Conservation (phyloP, 2,888 invertebrate genomes). For the Glyphotaelius pellucidus region DNA sequence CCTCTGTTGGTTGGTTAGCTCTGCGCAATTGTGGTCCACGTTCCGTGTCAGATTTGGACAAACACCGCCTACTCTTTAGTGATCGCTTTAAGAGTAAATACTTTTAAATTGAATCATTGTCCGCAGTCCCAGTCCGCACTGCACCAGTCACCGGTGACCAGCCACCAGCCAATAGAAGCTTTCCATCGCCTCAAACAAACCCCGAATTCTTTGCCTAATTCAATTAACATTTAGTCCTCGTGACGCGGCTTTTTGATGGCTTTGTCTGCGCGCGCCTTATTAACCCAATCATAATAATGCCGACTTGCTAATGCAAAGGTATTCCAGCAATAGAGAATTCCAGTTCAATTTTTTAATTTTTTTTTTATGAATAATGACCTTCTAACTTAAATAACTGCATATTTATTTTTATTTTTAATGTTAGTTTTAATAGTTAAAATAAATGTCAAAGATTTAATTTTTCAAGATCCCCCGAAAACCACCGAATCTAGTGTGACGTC, state of each 20-base stretch:
- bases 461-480: too few species aligned
- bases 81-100: slow-evolving; percentile 50
- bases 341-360: too few species aligned
- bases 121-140: slow-evolving; percentile 10
- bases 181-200: not conserved
- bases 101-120: slow-evolving; percentile 51
- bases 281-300: slow-evolving; percentile 5
- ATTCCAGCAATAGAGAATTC: not conserved
- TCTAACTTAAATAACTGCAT: too few species aligned
- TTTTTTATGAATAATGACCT: too few species aligned
- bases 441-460: too few species aligned
- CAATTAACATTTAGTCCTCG: not conserved
- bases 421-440: too few species aligned
- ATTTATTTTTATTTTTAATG: too few species aligned
- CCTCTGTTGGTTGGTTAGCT: not conserved
- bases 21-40: not conserved
- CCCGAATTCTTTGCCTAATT: slow-evolving; percentile 30
- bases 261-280: slow-evolving; percentile 2
- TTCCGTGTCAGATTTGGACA: slow-evolving; percentile 35
- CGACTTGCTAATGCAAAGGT: not conserved
- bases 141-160: not conserved
- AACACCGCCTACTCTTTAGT: slow-evolving; percentile 41
- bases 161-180: not conserved
- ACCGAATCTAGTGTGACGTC: too few species aligned
- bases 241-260: slow-evolving; percentile 18